Base-by-base conservation (phyloP, 2,888 invertebrate genomes). In the Cerastoderma edule region DNA sequence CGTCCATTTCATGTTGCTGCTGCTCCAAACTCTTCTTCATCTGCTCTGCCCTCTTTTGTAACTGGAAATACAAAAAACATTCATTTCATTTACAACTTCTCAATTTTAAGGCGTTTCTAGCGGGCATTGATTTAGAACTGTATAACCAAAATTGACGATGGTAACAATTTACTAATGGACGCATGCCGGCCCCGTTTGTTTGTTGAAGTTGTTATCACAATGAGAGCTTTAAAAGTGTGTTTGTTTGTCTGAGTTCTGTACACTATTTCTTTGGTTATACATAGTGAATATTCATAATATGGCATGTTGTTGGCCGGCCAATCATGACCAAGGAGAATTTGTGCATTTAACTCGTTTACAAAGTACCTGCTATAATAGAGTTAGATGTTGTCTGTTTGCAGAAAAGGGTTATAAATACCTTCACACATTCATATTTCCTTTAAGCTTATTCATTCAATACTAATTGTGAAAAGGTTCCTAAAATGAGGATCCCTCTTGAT, bases 1-100 rank as follows among this genome's bases (percentile, higher is more conserved):
- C 98, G 84, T 98, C 98, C 89, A 98, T 93, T 93, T 98, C 98
- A 86, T 96, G 96, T 87, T 97, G 96, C 93, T 98, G 97, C 90
- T 96, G 95, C 92, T 98, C 98, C 85, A 97, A 94, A 67, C 96
- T 94, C 86, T 94, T 95, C 89, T 94, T 95, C 95, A 94, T 96
- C 93, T 94, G 95, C 93, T 98, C 98, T 92, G 98, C 97, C 87
- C 98, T 95, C 92, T 97, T 95, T 91, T 97, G 96, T 90, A 98
- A 94, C 89, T 90, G 74, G 19, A 74, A 48, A n/a, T 22, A 16
- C 48, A 8, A 48, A 22, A 4, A 48, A 48, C 19, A 48, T 48
- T 48, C 5, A 22, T 4, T 48, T 24, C 19, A 22, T 24, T 8
- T 48, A 22, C 24, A 5, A 8, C 6, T 24, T 5, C 48, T 24